Evolutionary conservation across 2,888 invertebrate genomes (phyloP), one percentile per base, ranked within the genome.

Genomic region (Noctuana brunneofusca): DNA sequence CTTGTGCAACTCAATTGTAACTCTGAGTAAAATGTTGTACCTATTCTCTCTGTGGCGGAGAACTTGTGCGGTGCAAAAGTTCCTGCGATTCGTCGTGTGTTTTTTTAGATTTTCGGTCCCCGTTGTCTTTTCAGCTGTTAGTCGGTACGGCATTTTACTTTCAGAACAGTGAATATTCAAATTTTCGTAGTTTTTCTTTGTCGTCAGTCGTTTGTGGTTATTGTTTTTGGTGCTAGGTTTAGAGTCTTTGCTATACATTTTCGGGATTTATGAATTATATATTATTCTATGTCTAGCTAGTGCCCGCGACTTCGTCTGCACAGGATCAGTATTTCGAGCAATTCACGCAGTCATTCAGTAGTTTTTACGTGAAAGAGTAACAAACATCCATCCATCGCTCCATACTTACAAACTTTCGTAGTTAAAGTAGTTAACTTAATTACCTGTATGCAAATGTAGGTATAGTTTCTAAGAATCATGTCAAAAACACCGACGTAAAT

Each of bases 151-250:
- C 38, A 55, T 62, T 62, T 55, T 62, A 55, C 60, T 62, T 62
- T 54, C 54, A 55, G 48, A 62, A 48, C 38, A 55, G 60, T 55
- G 60, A 62, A 62, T 62, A 62, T 62, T 62, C 48, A 62, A 55
- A 62, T 60, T 24, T 54, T 9, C 24, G 20, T 41, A 20, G 18
- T 30, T 27, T 43, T 53, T 9, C 35, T 49, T 58, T 58, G 24
- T 35, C n/a, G 35, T 30, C 18, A 20, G 27, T 27, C 16, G 24
- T 58, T 41, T 35, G 14, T 22, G 20, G 18, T 41, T 41, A n/a
- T 24, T n/a, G n/a, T n/a, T 48, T 57, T 20, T 16, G n/a, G 55
- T 38, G 1, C 9, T 11, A 41, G 20, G n/a, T 22, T 18, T 18
- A 9, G 24, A 8, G 8, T 35, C n/a, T 3, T 5, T 4, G 35